A percentile compares a stretch with the other conserved stretches of the same genome.
phyloP scores from a whole-genome alignment of 2,888 invertebrate species.

The Acanthosepion lycidas region DNA sequence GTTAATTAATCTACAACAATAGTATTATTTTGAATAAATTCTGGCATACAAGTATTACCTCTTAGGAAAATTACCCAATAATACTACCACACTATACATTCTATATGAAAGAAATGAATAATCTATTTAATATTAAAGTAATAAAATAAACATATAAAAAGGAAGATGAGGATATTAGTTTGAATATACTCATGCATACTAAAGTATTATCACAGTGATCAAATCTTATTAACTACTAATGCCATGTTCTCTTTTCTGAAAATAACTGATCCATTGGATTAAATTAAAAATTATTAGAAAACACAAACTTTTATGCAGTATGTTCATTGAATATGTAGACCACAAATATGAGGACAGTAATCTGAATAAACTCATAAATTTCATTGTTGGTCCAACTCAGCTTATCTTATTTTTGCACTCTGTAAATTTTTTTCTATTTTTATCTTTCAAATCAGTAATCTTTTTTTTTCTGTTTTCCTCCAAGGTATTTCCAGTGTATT shows the following conservation, averaged over 20 bases:
- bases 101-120: no score
- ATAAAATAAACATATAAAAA: no score
- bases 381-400: not conserved
- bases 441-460: not conserved
- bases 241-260: not conserved
- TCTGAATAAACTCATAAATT: not conserved
- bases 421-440: not conserved
- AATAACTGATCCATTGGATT: not conserved
- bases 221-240: no score
- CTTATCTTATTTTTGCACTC: not conserved
- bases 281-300: not conserved
- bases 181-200: not conserved
- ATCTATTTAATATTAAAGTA: no score
- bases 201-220: no score
- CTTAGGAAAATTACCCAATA: no score
- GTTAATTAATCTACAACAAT: no score
- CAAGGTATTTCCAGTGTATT: not conserved
- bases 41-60: no score
- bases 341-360: not conserved
- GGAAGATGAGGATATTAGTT: not conserved
- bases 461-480: not conserved
- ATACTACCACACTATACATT: no score
- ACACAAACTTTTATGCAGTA: not conserved
- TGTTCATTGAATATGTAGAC: not conserved
- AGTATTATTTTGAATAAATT: no score